Base-by-base conservation (phyloP, 2,888 invertebrate genomes). In the Muschampia plurimacula region DNA sequence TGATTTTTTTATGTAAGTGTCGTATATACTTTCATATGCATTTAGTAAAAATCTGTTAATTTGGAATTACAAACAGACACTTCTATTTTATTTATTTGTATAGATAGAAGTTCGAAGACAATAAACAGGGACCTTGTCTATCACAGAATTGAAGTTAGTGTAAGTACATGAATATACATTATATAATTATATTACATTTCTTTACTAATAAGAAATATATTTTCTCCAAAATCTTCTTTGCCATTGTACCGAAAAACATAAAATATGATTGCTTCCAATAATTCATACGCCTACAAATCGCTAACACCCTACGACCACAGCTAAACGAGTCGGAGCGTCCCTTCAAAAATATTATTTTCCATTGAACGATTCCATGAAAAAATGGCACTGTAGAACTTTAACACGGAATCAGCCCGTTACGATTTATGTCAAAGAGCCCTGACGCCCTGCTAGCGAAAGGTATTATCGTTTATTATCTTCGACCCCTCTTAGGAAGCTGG, bases 301-400 rank as follows among this genome's bases (percentile, higher is more conserved):
- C 52, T 22, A 7, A 22, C 49, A 55, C 55, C 28, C 66, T 7
- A 28, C 55, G 64, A 44, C 55, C 28, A 9, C 44, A 41, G 13
- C 57, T 13, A 28, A 67, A 46, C 67, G 41, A 41, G 10, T 67
- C 67, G 32, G 32, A 68, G 49, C 36, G 46, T 22, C 22, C 52
- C 62, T 59, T 12, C 36, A 9, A 15, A 70, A 63, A 52, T 64
- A 57, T 64, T 70, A 57, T 64, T 36, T 70, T 70, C 64, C 57
- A 70, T 64, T 70, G 69, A 70, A 70, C 69, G 64, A 32, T 59
- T 70, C 36, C 57, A 65, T 36, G 57, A 70, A 46, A 70, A 70
- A 70, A n/a, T 36, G 64, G 39, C 41, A 44, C 15, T 32, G 64
- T 32, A 39, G 63, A 15, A 52, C 44, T 70, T 52, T 64, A 41